These are phyloP conservation scores for Notiomystis cincta DNA, from an alignment of 2,113 vertebrate genomes.

Conservation along the genomic window DNA sequence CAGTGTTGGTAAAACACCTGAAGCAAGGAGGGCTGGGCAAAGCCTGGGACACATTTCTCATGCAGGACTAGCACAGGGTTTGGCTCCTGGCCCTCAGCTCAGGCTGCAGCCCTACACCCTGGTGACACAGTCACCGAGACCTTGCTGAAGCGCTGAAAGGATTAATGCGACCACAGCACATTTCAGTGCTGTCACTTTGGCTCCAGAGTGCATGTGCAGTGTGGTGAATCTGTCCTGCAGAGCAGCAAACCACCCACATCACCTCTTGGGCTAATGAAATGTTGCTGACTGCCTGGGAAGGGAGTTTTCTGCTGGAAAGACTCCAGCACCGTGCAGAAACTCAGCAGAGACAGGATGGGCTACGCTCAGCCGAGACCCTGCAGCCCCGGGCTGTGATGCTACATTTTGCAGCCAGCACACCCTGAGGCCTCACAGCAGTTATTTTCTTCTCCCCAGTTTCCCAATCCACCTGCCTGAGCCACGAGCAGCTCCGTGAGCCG, in stretches of 20 bases:
- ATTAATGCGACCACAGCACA: neutral
- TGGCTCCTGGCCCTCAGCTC: neutral
- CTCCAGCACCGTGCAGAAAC: neutral
- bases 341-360: neutral
- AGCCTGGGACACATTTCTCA: neutral
- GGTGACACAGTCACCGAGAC: neutral
- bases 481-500: neutral
- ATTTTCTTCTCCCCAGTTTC: neutral
- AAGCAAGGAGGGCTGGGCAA: neutral
- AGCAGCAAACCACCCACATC: neutral
- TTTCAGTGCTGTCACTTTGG: neutral
- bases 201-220: neutral
- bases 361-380: neutral
- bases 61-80: neutral
- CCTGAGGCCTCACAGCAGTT: neutral
- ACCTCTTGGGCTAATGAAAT: neutral
- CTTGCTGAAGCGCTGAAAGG: neutral
- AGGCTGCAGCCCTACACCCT: neutral
- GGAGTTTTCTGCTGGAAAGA: neutral
- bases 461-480: neutral
- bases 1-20: neutral
- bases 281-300: neutral
- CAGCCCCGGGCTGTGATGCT: neutral
- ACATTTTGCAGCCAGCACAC: neutral
- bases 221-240: neutral